phyloP scores from a whole-genome alignment of 2,113 vertebrate genomes.

The Notarius quadriscutis region DNA sequence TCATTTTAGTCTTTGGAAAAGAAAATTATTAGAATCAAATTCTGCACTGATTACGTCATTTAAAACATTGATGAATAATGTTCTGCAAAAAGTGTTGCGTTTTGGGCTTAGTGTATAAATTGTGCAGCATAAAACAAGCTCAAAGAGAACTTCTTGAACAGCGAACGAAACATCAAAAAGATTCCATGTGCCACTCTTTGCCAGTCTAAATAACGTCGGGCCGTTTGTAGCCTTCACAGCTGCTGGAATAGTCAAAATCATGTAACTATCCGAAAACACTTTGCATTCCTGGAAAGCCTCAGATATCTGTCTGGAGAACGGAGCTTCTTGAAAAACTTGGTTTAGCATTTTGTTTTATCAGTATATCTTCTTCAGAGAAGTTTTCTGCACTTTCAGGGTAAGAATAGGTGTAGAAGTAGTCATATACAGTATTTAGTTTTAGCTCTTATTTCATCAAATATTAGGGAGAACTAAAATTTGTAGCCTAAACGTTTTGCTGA shows the following conservation, averaged over 20 bases:
- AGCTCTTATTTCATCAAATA: not conserved
- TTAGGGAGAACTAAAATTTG: too few relatives aligned
- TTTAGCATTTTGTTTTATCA: not conserved
- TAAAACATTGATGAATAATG: not conserved
- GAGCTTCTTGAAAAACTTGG: slow-evolving; percentile 2
- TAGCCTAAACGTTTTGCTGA: not conserved
- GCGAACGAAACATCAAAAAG: not conserved
- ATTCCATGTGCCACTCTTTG: not conserved
- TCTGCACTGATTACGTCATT: not conserved
- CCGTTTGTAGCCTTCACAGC: slow-evolving; percentile 47
- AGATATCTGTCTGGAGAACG: slow-evolving; percentile 27
- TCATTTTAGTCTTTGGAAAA: not conserved
- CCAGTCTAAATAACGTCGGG: slow-evolving; percentile 19
- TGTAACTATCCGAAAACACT: slow-evolving; percentile 51
- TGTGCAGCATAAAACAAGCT: not conserved
- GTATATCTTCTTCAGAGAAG: not conserved
- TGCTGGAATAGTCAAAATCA: slow-evolving; percentile 58
- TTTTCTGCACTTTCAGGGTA: not conserved
- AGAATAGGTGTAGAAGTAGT: not conserved
- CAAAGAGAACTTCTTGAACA: not conserved
- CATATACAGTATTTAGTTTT: not conserved
- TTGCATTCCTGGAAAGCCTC: slow-evolving; percentile 45
- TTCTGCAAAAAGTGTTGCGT: not conserved
- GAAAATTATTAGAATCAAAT: not conserved
- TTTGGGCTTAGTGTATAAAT: too few relatives aligned